Evolutionary conservation across 2,797 vertebrate species (phyloP), one percentile per base, ranked within the genome.

Genomic region (Acanthopagrus latus): DNA sequence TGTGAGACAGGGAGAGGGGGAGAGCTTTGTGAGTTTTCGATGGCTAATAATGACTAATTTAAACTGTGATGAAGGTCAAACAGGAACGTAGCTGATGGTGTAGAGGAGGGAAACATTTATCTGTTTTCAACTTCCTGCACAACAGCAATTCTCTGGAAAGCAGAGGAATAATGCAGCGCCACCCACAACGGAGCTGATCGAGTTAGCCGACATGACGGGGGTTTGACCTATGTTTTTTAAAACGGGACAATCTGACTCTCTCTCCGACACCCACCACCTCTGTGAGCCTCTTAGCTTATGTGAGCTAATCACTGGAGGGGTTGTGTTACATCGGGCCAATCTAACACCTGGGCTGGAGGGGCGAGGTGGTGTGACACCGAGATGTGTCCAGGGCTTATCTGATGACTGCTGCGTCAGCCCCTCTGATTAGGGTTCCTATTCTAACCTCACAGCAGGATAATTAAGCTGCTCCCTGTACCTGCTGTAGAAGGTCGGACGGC

Each of bases 311-410:
- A 91, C 89, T 33, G 64, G 78, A 69, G 81, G 93, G 91, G 88
- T 96, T 91, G 81, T 90, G 91, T 96, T 96, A 95, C 95, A 95
- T 89, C 88, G 86, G 91, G 81, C 89, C 87, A 87, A 88, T 92
- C 93, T 94, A 92, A 95, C 95, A 96, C 95, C 95, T 96, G 95
- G 94, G 92, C 89, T 77, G 88, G 84, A 78, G 71, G 80, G 79
- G 84, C 63, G 80, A 90, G 91, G 75, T 68, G 78, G 74, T 81
- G 80, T 77, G 92, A 91, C 91, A 91, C 87, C 0, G 80, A 89
- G 91, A 92, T 90, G 93, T 91, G 92, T 91, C 87, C 91, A 67
- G 84, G 91, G 94, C 93, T 96, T 95, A 95, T 95, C 94, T 94
- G 88, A 84, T 91, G 88, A 88, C 93, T 92, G 93, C 86, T 85